Conservation (phyloP, 2,888 invertebrate species). For the Leptinotarsa tumamoca region DNA sequence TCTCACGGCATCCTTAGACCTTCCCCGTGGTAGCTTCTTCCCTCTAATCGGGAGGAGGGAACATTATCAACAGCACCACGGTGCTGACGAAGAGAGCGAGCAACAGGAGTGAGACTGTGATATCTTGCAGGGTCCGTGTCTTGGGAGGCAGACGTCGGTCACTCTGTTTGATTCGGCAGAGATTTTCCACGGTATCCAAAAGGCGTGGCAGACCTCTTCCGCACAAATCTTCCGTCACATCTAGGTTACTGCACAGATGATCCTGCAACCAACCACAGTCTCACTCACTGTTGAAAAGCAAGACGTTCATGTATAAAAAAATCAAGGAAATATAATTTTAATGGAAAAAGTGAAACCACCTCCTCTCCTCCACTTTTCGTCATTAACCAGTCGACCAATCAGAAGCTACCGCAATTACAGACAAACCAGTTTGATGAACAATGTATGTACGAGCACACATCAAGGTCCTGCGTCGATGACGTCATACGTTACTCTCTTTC, state of each 20-base stretch:
- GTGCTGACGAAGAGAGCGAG: constrained; percentile 67
- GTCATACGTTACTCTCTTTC: no score
- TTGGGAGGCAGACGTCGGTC: constrained; percentile 46
- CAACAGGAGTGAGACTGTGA: constrained; percentile 69
- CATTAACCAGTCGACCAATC: no score
- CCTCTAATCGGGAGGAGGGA: constrained; percentile 67
- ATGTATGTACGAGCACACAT: no score
- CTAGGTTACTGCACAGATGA: constrained; percentile 70
- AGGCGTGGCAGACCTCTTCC: constrained; percentile 64
- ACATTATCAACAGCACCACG: constrained; percentile 66
- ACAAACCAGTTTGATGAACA: no score
- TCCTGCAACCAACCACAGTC: constrained; percentile 72
- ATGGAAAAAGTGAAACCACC: neutral
- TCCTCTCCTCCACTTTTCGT: no score
- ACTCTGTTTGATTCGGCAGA: constrained; percentile 57
- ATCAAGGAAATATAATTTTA: neutral
- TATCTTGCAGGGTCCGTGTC: constrained; percentile 62
- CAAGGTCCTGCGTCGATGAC: no score
- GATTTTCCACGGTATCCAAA: constrained; percentile 62
- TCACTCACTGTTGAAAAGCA: constrained; percentile 60
- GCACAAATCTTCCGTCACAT: constrained; percentile 68
- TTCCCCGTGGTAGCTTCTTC: neutral
- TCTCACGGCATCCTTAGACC: neutral
- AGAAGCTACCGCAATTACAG: no score
- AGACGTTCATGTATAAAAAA: constrained; percentile 25